Evolutionary conservation across 2,113 vertebrate species (phyloP).

Genomic region (Nycticebus coucang): DNA sequence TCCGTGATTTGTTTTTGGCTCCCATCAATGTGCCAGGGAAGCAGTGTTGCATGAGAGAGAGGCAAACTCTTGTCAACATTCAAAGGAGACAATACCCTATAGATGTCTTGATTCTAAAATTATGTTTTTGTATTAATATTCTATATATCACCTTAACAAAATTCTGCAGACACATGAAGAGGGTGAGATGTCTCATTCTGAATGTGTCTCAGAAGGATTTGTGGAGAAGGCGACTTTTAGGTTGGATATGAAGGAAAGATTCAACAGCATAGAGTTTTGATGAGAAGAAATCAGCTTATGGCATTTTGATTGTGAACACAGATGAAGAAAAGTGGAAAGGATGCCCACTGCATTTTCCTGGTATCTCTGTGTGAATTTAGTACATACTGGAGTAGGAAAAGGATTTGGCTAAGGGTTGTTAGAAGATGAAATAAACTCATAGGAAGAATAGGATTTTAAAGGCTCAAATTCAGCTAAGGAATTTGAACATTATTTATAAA

Average conservation of each 20-base stretch:
- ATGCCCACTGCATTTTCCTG: neutral
- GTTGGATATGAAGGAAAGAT: neutral
- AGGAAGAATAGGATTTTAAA: neutral
- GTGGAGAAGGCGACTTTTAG: neutral
- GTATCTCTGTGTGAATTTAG: neutral
- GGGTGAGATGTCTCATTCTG: neutral
- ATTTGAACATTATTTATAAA: neutral
- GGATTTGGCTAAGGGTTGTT: neutral
- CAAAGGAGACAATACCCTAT: neutral
- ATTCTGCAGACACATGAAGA: neutral
- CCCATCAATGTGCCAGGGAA: neutral
- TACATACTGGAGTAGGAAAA: fast-evolving
- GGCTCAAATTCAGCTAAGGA: neutral
- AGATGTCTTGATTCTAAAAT: neutral
- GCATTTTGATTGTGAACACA: neutral
- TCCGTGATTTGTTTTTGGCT: neutral
- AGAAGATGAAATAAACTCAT: neutral
- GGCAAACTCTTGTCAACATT: neutral
- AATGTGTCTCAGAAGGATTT: neutral
- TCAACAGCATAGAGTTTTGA: neutral
- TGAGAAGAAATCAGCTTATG: neutral
- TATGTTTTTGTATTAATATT: neutral
- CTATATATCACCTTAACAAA: neutral
- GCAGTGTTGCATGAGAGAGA: neutral
- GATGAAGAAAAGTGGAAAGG: neutral